These are phyloP conservation scores for Belonocnema kinseyi DNA, from an alignment of 1,140 invertebrate genomes.

Conservation along the genomic window DNA sequence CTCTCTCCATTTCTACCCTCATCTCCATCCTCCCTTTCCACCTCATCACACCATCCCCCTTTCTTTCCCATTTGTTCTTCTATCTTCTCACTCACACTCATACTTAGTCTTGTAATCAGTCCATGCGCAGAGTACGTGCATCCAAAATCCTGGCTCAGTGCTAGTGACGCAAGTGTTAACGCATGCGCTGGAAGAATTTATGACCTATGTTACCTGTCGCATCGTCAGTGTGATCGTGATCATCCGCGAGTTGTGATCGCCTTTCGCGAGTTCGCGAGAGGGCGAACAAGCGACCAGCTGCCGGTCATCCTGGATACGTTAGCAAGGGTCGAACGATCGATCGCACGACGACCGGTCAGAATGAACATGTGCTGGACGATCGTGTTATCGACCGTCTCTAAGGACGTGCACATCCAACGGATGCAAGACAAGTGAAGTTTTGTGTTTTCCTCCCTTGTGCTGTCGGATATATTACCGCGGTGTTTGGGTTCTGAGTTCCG, in stretches of 20 bases:
- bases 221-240: conserved; percentile 51
- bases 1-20: conserved; percentile 37
- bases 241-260: conserved; percentile 43
- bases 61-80: conserved; percentile 1
- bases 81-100: conserved; percentile 17
- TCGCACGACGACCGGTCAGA: conserved; percentile 42
- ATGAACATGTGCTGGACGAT: conserved; percentile 51
- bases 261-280: conserved; percentile 41
- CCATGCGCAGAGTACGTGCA: conserved; percentile 21
- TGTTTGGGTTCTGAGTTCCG: conserved; percentile 17
- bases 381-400: conserved; percentile 39
- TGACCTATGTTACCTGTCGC: conserved; percentile 30
- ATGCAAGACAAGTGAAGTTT: conserved; percentile 40
- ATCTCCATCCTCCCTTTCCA: conserved; percentile 7
- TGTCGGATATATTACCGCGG: neutral
- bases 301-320: conserved; percentile 28
- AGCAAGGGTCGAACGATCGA: conserved; percentile 29
- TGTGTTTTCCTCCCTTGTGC: conserved; percentile 14
- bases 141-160: conserved; percentile 2
- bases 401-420: conserved; percentile 33
- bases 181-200: conserved; percentile 34
- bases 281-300: conserved; percentile 33
- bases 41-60: conserved; percentile 10
- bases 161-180: conserved; percentile 11
- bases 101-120: conserved; percentile 30